Conservation (phyloP, 2,888 invertebrate genomes). For the Meganola albula region DNA sequence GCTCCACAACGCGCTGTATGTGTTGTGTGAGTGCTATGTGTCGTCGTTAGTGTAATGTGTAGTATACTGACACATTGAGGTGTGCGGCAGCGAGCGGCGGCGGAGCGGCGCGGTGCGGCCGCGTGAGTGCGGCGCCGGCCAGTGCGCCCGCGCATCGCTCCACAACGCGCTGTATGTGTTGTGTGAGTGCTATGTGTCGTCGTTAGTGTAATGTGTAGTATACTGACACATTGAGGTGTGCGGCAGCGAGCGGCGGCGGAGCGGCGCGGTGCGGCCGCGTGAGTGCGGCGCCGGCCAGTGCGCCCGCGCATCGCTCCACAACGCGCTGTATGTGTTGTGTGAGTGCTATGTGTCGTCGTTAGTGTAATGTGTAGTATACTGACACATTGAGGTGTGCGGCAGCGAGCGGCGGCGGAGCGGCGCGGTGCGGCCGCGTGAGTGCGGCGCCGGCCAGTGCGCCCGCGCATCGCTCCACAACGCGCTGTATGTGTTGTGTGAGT, state of each 20-base stretch:
- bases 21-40: too few relatives aligned
- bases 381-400: background rate
- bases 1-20: too few relatives aligned
- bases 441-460: background rate
- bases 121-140: slow-evolving; percentile 56
- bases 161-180: too few relatives aligned
- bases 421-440: background rate
- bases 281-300: slow-evolving; percentile 55
- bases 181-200: too few relatives aligned
- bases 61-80: too few relatives aligned
- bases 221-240: slow-evolving; percentile 50
- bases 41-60: too few relatives aligned
- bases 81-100: too few relatives aligned
- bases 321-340: background rate
- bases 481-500: background rate
- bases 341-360: too few relatives aligned
- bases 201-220: background rate
- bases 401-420: background rate
- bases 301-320: background rate
- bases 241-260: slow-evolving; percentile 41
- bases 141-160: slow-evolving; percentile 58
- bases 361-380: too few relatives aligned
- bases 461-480: slow-evolving; percentile 17
- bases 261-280: slow-evolving; percentile 57
- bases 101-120: slow-evolving; percentile 51